Conservation (phyloP, 2,797 vertebrate genomes). For the Coreius guichenoti region DNA sequence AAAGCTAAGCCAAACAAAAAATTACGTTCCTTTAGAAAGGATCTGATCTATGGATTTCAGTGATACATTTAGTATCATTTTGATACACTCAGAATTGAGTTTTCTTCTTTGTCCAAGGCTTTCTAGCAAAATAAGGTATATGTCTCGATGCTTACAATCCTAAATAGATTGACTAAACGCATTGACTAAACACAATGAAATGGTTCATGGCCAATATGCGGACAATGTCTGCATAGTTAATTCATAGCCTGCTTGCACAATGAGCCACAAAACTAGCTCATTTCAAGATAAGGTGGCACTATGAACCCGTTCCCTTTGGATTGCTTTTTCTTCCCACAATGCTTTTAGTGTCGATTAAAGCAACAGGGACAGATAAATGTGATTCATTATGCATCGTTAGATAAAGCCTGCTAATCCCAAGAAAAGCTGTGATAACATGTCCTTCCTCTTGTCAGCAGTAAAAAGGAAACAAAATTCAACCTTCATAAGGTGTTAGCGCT, state of each 20-base stretch:
- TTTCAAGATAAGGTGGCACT: constrained; percentile 41
- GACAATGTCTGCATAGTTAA: constrained; percentile 27
- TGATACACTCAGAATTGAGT: neutral
- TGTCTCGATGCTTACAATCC: constrained; percentile 6
- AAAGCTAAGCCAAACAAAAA: too few relatives aligned
- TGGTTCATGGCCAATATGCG: neutral
- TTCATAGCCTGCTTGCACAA: constrained; percentile 30
- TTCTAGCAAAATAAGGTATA: neutral
- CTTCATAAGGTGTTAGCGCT: constrained; percentile 35
- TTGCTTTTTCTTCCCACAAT: constrained; percentile 31
- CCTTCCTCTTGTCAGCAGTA: constrained; percentile 35
- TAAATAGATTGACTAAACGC: constrained; percentile 9
- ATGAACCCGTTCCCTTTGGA: constrained; percentile 37
- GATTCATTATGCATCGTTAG: constrained; percentile 44
- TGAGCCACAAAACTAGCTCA: constrained; percentile 37
- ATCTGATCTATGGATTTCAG: too few relatives aligned
- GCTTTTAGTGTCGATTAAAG: constrained; percentile 51
- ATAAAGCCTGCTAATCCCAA: constrained; percentile 51
- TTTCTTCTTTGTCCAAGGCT: neutral
- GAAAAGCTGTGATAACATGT: constrained; percentile 50
- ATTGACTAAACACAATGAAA: constrained; percentile 21
- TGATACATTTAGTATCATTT: neutral
- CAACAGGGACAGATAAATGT: constrained; percentile 45
- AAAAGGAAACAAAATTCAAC: constrained; percentile 41
- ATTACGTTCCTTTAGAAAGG: too few relatives aligned